Base-by-base conservation (phyloP, 2,113 vertebrate genomes). In the Neolamprologus devosi region DNA sequence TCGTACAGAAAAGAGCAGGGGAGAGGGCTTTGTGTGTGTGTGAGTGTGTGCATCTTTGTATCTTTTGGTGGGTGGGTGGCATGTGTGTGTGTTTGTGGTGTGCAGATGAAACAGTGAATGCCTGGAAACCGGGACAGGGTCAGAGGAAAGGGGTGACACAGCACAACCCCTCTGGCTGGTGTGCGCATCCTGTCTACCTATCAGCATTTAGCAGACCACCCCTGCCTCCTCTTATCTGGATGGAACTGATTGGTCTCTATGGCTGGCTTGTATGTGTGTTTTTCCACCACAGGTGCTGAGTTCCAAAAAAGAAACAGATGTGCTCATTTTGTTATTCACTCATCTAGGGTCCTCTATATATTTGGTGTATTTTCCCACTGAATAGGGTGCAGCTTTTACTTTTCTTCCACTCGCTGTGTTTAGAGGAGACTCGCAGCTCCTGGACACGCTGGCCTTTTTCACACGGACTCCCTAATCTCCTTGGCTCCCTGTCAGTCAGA, bases 191-290 rank as follows among this genome's bases (percentile, higher is more conserved):
- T 92, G 91, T 58, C 73, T 21, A 88, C 83, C 84, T 95, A 95
- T 95, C 94, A 92, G 87, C 75, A 87, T 88, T 82, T 87, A 85
- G 57, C 94, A 94, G 91, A 87, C 82, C 87, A 63, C 65, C 85
- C 13, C 51, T 30, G 91, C 63, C 82, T 91, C 30, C 42, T 87
- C 85, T 92, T 94, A 95, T 94, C 95, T 93, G 90, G 87, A 91
- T 85, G 73, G 60, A 86, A 55, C 84, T 79, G 91, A 91, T 92
- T 89, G 88, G 42, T 93, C 91, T 93, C 88, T 88, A 78, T 51
- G 82, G 51, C 49, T 63, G 86, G 53, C 45, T 80, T 51, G 33
- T 83, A 60, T 87, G 40, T 86, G 42, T 75, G 53, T 75, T 33
- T 26, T 42, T 63, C 47, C 35, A 51, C 51, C 30, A 12, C 70